phyloP scores from a whole-genome alignment of 2,888 invertebrate genomes.

The Idaea dimidiata region DNA sequence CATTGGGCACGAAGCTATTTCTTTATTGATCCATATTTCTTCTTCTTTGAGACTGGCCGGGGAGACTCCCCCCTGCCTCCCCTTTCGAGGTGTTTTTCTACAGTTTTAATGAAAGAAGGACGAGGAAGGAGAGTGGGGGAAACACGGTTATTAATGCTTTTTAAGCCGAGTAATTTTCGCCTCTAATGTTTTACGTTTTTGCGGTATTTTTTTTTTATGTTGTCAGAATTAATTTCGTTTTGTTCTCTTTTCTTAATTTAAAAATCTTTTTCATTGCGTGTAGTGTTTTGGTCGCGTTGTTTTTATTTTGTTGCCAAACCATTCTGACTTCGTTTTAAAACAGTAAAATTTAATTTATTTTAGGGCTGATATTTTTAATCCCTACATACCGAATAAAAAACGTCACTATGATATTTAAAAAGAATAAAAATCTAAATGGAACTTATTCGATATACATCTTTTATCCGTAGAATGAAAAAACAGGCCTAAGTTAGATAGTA shows the following conservation, averaged over 20 bases:
- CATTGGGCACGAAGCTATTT: constrained; percentile 79
- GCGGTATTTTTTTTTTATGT: constrained; percentile 49
- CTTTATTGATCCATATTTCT: constrained; percentile 82
- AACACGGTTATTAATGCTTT: constrained; percentile 74
- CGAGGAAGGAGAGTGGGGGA: constrained; percentile 65
- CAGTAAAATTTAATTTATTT: no score
- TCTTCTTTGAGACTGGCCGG: constrained; percentile 76
- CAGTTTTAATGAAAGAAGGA: constrained; percentile 78
- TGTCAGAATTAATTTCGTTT: constrained; percentile 17
- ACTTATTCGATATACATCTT: no score
- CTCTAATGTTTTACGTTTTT: constrained; percentile 53
- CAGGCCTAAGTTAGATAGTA: no score
- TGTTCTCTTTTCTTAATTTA: not conserved
- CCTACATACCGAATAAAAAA: no score
- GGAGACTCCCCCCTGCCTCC: constrained; percentile 28
- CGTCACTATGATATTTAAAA: no score
- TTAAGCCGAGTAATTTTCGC: constrained; percentile 72
- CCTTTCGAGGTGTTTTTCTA: constrained; percentile 74
- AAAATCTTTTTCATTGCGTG: not conserved
- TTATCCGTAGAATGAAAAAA: no score
- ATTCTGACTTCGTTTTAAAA: no score
- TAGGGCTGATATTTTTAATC: no score
- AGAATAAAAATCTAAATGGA: no score
- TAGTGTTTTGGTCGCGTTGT: no score
- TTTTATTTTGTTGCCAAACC: no score